These are phyloP conservation scores for Nothocercus julius DNA, from an alignment of 2,113 vertebrate species.

Conservation along the genomic window DNA sequence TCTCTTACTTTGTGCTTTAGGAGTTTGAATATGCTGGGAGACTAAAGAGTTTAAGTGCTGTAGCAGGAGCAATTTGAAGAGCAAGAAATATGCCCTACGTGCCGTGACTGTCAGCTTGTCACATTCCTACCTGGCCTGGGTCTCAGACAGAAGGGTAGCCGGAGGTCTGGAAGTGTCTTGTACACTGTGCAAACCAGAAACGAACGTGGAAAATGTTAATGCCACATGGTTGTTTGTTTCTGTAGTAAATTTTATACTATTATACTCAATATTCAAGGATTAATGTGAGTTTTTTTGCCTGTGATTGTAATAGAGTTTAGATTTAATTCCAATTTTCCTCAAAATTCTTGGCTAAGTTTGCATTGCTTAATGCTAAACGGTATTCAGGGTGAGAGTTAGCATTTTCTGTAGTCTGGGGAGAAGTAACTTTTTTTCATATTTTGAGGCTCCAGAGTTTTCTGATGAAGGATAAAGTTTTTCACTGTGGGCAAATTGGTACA, in stretches of 20 bases:
- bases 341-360: background rate
- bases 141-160: constrained; percentile 5
- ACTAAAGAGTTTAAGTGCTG: constrained; percentile 37
- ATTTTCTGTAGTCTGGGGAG: background rate
- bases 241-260: background rate
- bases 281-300: background rate
- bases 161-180: background rate
- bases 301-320: background rate
- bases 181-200: background rate
- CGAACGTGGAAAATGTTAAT: background rate
- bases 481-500: background rate
- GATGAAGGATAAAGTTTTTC: background rate
- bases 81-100: constrained; percentile 36
- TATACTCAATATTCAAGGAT: background rate
- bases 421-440: background rate
- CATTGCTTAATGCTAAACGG: background rate
- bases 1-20: constrained; percentile 33
- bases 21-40: constrained; percentile 28
- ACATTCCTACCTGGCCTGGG: constrained; percentile 59
- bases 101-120: constrained; percentile 15
- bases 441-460: background rate
- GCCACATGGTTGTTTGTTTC: background rate
- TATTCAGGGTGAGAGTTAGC: background rate
- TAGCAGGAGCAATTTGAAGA: constrained; percentile 57
- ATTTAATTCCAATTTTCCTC: background rate